Conservation (phyloP, 1,140 invertebrate species). For the Amphibalanus amphitrite region DNA sequence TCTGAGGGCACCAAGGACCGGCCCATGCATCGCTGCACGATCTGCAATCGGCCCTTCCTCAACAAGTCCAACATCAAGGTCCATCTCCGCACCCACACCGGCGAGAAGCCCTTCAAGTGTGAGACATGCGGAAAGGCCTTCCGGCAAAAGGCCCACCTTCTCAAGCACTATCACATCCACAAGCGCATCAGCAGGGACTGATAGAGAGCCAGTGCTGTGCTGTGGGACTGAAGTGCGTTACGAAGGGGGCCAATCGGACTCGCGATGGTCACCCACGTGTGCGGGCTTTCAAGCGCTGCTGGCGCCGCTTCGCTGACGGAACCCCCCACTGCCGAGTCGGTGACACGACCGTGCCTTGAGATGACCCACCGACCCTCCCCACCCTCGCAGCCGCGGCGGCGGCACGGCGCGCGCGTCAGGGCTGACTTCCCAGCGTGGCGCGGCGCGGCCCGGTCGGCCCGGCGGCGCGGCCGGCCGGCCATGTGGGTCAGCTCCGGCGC, state of each 20-base stretch:
- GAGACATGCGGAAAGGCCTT: conserved; percentile 84
- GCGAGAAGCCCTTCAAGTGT: conserved; percentile 84
- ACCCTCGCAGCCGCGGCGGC: no score
- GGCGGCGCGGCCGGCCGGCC: no score
- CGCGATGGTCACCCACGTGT: not conserved
- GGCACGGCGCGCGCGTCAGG: no score
- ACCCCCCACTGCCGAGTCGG: not conserved
- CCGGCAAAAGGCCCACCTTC: conserved; percentile 72
- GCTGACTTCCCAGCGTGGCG: no score
- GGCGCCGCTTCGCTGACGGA: not conserved
- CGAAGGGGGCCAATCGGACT: no score
- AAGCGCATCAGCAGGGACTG: conserved; percentile 42
- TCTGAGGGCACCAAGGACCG: conserved; percentile 46
- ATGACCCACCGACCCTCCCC: not conserved
- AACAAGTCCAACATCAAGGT: conserved; percentile 91
- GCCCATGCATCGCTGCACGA: conserved; percentile 70
- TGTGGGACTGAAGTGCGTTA: not conserved
- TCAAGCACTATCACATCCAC: conserved; percentile 86
- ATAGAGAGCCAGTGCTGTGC: conserved; percentile 2
- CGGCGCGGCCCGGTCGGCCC: no score
- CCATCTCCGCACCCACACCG: conserved; percentile 78
- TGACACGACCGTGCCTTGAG: not conserved
- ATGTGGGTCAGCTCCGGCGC: not conserved
- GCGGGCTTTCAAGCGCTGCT: not conserved
- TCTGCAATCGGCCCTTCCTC: conserved; percentile 74